A percentile compares a stretch with the other conserved stretches of the same genome.
phyloP scores from a whole-genome alignment of 2,888 invertebrate species.

The Drosophila mimetica region DNA sequence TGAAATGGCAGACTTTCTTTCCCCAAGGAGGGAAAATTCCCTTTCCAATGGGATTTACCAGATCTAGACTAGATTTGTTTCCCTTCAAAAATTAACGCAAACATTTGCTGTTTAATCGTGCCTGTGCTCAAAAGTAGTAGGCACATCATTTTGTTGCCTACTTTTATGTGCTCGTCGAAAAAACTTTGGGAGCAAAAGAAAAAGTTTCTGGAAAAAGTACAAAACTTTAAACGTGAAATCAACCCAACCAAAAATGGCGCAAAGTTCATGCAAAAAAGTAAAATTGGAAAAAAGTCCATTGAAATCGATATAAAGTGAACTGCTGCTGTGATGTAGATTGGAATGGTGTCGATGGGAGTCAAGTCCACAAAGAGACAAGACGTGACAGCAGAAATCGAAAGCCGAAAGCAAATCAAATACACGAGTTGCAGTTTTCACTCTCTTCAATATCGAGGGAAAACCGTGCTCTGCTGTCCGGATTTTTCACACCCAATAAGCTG shows the following conservation, averaged over 20 bases:
- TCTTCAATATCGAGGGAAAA: conserved; percentile 4
- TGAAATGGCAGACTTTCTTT: conserved; percentile 13
- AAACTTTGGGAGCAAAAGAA: conserved; percentile 19
- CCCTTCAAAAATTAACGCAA: conserved; percentile 57
- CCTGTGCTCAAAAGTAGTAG: conserved; percentile 49
- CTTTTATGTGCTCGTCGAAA: conserved; percentile 19
- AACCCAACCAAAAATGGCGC: conserved; percentile 11
- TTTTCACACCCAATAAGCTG: conserved; percentile 55
- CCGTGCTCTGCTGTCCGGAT: conserved; percentile 6
- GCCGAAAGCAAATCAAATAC: conserved; percentile 40
- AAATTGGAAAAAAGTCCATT: conserved; percentile 1
- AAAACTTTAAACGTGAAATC: conserved; percentile 20
- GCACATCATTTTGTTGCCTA: conserved; percentile 56
- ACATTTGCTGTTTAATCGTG: conserved; percentile 44
- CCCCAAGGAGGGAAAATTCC: conserved; percentile 32
- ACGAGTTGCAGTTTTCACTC: conserved; percentile 30
- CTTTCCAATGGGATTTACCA: conserved; percentile 40
- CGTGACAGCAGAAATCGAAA: conserved; percentile 48
- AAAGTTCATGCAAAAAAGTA: conserved; percentile 9
- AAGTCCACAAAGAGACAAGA: conserved; percentile 34
- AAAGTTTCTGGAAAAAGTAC: conserved; percentile 16
- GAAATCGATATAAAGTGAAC: conserved; percentile 33
- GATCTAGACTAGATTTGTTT: conserved; percentile 29
- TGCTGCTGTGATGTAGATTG: conserved; percentile 20
- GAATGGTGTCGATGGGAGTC: conserved; percentile 13